Evolutionary conservation across 2,888 invertebrate species (phyloP), one percentile per base, ranked within the genome.

Genomic region (Galeopsomyia nigrocyanea): DNA sequence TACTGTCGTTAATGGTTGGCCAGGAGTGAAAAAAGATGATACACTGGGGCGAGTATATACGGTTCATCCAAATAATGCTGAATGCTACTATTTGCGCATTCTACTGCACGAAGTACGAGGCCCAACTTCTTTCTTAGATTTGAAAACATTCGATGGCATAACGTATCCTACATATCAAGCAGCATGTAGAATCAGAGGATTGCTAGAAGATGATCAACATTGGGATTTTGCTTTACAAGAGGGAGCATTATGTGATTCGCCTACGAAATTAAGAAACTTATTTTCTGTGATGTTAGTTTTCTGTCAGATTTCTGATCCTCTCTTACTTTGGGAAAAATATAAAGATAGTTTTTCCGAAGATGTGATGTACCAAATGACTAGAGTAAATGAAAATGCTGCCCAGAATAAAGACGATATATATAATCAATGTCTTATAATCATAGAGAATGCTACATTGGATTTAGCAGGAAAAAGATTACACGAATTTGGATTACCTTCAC

Each of bases 21-120:
- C 76, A 26, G 76, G 74, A 31, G 68, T 79, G 74, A 21, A 17
- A 10, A 75, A 74, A 75, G 73, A 71, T 74, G 74, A 75, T 53
- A 77, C 78, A 53, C 71, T 81, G 31, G 79, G 78, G n/a, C 72
- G 79, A 61, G 70, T 82, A 17, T 81, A 80, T 68, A 76, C 78
- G 9, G 70, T 79, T 9, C 80, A 82, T 78, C 79, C 79, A 19
- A 73, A 56, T 17, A 76, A 77, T 57, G 58, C 55, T n/a, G 76
- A 77, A 53, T 79, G 76, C 49, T 82, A 76, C 71, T 78, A 77
- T 76, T 76, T 81, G 21, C 65, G 80, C 31, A 56, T 81, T 9
- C 64, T 78, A 2, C 51, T 79, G 0, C 64, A 69, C 55, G 66
- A 76, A 58, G 77, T 82, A 49, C 63, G 72, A 50, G 80, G 79